Evolutionary conservation across 2,113 vertebrate genomes (phyloP), one percentile per base, ranked within the genome.

Genomic region (Amia ocellicauda): DNA sequence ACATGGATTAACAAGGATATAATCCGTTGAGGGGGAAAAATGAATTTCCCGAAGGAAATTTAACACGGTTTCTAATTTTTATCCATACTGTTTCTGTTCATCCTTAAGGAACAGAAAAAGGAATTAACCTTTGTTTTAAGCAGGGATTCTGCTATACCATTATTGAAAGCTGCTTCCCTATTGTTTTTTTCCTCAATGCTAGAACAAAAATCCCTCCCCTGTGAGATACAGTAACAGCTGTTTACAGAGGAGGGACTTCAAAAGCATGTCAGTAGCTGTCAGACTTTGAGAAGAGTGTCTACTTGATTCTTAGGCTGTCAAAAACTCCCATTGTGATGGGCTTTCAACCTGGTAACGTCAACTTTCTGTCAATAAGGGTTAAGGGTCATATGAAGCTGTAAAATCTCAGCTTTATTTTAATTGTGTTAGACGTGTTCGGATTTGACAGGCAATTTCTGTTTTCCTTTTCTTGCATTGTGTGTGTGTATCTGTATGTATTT

Each of bases 221-320:
- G 13, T n/a, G 43, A 47, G 17, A 47, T 47, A 47, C 43, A 17
- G 43, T 47, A 47, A 47, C 43, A 47, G 43, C 43, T 47, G 43
- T 47, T 47, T 47, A 47, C 43, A 47, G 43, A 3, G 8, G 14
- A 47, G 43, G 13, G 17, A 47, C 43, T 47, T 47, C 43, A 47
- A 47, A 47, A n/a, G 16, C 9, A 7, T 47, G 43, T 47, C 43
- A 47, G 43, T 47, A 47, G 43, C 43, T 17, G 43, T 47, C 43
- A 14, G 13, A 17, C 17, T 13, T 7, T 47, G 13, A 13, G 17
- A 4, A 47, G 43, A n/a, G 16, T 47, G 43, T 47, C 43, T 47
- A 14, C 13, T n/a, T 1, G 16, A n/a, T 47, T 47, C 43, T 36
- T 36, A n/a, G 17, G 43, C 2, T 47, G 43, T 47, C 43, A 47